A percentile compares a stretch with the other conserved stretches of the same genome.
These are phyloP conservation scores for Gymnorhina tibicen DNA, from an alignment of 2,113 vertebrate species.

Conservation along the genomic window DNA sequence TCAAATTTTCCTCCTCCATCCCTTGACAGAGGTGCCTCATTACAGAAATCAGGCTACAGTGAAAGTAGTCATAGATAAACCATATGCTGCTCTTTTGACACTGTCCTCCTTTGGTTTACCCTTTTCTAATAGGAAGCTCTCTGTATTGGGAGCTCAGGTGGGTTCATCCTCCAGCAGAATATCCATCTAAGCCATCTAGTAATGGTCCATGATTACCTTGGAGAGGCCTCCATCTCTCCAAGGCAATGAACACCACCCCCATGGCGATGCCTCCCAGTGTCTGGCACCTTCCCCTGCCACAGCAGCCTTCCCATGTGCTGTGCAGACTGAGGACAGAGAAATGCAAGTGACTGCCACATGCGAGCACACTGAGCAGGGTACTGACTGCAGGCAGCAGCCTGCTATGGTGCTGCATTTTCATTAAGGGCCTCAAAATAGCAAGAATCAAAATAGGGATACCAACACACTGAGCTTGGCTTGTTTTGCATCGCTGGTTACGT, in stretches of 20 bases:
- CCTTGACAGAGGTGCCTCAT: accelerated
- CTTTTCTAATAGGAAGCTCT: neutral
- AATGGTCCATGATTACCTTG: neutral
- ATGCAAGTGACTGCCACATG: accelerated
- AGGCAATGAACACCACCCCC: neutral
- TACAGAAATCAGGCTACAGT: neutral
- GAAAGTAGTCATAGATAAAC: neutral
- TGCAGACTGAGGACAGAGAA: neutral
- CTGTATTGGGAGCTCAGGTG: neutral
- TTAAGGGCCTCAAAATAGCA: neutral
- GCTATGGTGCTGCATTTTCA: neutral
- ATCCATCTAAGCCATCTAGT: neutral
- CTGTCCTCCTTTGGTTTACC: neutral
- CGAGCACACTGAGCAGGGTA: neutral
- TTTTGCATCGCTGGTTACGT: neutral
- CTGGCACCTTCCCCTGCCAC: neutral
- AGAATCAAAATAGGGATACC: neutral
- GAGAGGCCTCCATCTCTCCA: neutral
- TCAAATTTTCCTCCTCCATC: neutral
- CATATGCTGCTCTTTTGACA: neutral
- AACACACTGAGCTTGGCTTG: neutral
- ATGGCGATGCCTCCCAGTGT: accelerated
- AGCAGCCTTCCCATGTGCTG: neutral
- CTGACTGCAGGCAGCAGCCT: neutral
- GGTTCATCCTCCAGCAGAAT: neutral